These are phyloP conservation scores for Pogona vitticeps DNA, from an alignment of 2,113 vertebrate genomes.

Conservation along the genomic window DNA sequence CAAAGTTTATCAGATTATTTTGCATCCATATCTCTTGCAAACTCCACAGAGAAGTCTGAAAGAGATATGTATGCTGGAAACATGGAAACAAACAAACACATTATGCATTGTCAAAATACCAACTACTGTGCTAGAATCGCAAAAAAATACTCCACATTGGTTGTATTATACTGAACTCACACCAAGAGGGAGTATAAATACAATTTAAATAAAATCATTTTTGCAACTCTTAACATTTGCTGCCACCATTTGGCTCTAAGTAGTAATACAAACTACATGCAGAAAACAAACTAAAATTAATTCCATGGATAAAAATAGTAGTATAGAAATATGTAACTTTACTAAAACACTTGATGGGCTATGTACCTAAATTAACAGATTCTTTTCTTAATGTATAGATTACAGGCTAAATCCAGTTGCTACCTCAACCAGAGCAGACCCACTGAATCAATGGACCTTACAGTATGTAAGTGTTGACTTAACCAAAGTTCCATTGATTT, in stretches of 20 bases:
- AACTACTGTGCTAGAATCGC: not conserved
- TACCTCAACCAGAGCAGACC: no score
- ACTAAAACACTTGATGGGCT: not conserved
- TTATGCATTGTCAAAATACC: not conserved
- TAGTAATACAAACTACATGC: conserved; percentile 31
- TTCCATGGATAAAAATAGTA: not conserved
- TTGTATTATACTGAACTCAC: not conserved
- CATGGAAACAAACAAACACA: no score
- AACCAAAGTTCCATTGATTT: no score
- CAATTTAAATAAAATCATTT: not conserved
- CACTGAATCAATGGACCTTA: no score
- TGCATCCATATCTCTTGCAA: not conserved
- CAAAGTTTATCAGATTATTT: no score
- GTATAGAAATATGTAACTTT: not conserved
- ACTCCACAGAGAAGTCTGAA: no score
- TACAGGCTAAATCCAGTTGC: not conserved
- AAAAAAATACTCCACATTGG: not conserved
- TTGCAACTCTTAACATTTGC: conserved; percentile 48
- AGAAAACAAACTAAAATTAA: not conserved
- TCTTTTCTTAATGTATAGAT: not conserved
- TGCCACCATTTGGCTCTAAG: conserved; percentile 65
- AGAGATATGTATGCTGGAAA: no score
- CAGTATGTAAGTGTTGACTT: no score
- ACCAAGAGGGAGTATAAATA: not conserved
- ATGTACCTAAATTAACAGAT: not conserved